Evolutionary conservation across 2,113 vertebrate genomes (phyloP).

Genomic region (Triplophysa dalaica): DNA sequence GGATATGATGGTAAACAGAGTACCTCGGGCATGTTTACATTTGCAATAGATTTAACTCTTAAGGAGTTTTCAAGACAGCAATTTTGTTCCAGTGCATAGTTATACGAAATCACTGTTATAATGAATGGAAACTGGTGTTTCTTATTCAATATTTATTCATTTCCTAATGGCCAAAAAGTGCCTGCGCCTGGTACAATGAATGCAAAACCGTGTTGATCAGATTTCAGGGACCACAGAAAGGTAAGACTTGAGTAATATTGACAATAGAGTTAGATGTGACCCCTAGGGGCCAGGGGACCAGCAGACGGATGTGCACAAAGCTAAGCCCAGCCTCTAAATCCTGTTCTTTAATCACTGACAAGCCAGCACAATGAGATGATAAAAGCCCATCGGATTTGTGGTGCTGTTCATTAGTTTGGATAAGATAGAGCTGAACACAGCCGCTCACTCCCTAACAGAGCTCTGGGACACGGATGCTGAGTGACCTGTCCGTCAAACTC

Average conservation of each 20-base stretch:
- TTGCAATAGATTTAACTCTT: too few species aligned
- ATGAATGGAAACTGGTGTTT: not conserved
- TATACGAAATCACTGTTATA: not conserved
- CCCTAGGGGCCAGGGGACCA: not conserved
- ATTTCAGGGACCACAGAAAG: not conserved
- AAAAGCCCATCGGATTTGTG: conserved; percentile 67
- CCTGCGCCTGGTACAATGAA: not conserved
- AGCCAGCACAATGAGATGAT: conserved; percentile 61
- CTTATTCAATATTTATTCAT: not conserved
- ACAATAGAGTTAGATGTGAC: not conserved
- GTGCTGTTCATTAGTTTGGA: conserved; percentile 66
- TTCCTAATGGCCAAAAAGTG: not conserved
- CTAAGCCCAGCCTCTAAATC: conserved; percentile 43
- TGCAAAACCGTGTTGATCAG: conserved; percentile 1
- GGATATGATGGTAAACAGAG: not conserved
- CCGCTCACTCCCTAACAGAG: conserved; percentile 44
- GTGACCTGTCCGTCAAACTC: conserved; percentile 17
- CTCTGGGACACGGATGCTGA: not conserved
- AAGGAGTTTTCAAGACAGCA: too few species aligned
- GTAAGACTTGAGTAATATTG: not conserved
- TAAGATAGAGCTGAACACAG: conserved; percentile 55
- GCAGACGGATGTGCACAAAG: conserved; percentile 1
- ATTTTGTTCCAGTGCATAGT: too few species aligned
- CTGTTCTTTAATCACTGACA: conserved; percentile 62
- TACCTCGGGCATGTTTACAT: not conserved